phyloP scores from a whole-genome alignment of 2,888 invertebrate species.

The Cataglyphis rosenhaueri region DNA sequence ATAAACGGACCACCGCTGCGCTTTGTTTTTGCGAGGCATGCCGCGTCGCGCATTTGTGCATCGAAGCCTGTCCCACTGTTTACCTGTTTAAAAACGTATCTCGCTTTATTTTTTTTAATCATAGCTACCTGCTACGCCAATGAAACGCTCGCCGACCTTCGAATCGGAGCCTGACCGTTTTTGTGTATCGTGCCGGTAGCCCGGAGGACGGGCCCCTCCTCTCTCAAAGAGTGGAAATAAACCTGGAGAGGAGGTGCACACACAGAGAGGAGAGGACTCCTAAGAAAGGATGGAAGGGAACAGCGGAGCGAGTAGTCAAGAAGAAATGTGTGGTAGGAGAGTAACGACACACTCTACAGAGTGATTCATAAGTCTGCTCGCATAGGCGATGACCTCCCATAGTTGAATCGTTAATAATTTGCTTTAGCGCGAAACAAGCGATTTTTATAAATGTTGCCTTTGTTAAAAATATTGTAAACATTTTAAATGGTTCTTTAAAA shows the following conservation, averaged over 20 bases:
- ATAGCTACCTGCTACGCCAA: constrained; percentile 80
- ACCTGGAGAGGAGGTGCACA: constrained; percentile 53
- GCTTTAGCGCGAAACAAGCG: background rate
- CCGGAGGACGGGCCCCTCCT: constrained; percentile 62
- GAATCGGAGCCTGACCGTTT: constrained; percentile 83
- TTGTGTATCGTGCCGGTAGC: constrained; percentile 77
- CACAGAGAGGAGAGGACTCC: constrained; percentile 15
- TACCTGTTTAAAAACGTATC: constrained; percentile 50
- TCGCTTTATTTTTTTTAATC: constrained; percentile 35
- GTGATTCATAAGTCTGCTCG: constrained; percentile 46
- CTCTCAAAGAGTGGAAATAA: constrained; percentile 62
- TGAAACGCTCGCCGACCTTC: constrained; percentile 82
- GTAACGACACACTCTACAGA: constrained; percentile 42
- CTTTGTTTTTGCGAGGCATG: constrained; percentile 62
- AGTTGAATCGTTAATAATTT: constrained; percentile 7
- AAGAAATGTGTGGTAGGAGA: constrained; percentile 37
- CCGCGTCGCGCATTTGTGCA: constrained; percentile 49
- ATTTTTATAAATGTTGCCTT: background rate
- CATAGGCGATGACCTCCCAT: constrained; percentile 13
- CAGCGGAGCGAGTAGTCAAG: constrained; percentile 28
- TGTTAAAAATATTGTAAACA: background rate
- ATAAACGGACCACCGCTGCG: constrained; percentile 34
- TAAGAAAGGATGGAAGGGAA: constrained; percentile 46
- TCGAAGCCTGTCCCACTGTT: constrained; percentile 61
- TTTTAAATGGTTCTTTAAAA: background rate